Conservation (phyloP, 2,888 invertebrate species). For the Drosophila greeni region DNA sequence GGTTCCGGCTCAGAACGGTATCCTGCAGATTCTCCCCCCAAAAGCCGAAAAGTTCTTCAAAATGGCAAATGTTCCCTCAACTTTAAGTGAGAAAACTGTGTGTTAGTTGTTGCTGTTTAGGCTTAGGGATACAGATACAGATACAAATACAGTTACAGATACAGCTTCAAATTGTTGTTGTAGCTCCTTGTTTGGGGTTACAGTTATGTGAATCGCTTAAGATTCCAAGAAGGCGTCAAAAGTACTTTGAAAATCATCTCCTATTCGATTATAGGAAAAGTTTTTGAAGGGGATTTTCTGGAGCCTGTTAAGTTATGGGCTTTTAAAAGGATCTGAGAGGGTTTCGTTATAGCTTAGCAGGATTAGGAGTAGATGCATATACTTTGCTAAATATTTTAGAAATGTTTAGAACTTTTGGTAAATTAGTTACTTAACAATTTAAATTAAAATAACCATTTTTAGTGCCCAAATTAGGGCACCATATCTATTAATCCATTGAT, state of each 20-base stretch:
- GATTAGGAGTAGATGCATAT: not conserved
- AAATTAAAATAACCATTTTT: not conserved
- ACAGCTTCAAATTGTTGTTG: slow-evolving; percentile 8
- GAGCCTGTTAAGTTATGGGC: slow-evolving; percentile 11
- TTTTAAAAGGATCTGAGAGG: not conserved
- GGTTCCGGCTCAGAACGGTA: slow-evolving; percentile 52
- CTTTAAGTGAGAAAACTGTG: slow-evolving; percentile 50
- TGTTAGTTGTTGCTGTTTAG: slow-evolving; percentile 48
- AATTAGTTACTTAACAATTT: not conserved
- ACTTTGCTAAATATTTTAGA: no score
- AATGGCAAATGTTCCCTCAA: slow-evolving; percentile 37
- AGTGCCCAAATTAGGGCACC: not conserved
- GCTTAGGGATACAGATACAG: slow-evolving; percentile 16
- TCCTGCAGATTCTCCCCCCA: slow-evolving; percentile 55
- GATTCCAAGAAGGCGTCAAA: slow-evolving; percentile 44
- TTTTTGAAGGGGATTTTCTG: slow-evolving; percentile 3
- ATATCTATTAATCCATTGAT: not conserved
- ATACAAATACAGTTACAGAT: slow-evolving; percentile 2
- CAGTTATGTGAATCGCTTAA: slow-evolving; percentile 54
- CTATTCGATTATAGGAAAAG: slow-evolving; percentile 30
- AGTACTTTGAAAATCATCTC: slow-evolving; percentile 25
- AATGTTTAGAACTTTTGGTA: no score
- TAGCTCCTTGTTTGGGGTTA: slow-evolving; percentile 49
- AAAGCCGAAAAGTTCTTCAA: slow-evolving; percentile 62
- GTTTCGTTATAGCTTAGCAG: not conserved